phyloP scores from a whole-genome alignment of 2,113 vertebrate species.

The Alosa alosa region DNA sequence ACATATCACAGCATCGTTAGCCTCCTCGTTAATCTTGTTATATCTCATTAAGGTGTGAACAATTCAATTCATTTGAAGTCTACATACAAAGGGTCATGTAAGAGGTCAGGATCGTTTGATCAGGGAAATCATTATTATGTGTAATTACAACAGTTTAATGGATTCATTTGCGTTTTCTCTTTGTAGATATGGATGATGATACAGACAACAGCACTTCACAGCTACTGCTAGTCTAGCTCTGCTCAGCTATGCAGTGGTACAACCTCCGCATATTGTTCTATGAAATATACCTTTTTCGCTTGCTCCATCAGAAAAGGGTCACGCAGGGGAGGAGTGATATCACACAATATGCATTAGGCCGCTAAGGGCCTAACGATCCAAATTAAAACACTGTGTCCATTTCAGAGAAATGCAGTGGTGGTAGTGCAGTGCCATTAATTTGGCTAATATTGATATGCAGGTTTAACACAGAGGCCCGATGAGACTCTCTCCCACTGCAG shows the following conservation, averaged over 20 bases:
- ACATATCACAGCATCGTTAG: background rate
- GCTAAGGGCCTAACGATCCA: background rate
- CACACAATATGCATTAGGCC: conserved; percentile 2
- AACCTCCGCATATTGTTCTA: background rate
- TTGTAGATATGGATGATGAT: background rate
- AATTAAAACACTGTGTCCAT: background rate
- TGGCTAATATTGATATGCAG: background rate
- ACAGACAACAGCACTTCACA: background rate
- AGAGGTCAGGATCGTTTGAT: background rate
- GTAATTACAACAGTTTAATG: background rate
- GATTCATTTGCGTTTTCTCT: background rate
- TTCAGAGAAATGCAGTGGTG: background rate
- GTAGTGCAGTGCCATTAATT: background rate
- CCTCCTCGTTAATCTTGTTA: background rate
- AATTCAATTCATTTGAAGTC: background rate
- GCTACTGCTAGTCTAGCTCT: background rate
- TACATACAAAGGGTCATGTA: background rate
- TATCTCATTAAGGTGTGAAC: background rate
- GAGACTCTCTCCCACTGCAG: conserved; percentile 27
- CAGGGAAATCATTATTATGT: background rate
- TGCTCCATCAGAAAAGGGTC: background rate
- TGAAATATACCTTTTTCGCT: background rate
- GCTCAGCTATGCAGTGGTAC: background rate
- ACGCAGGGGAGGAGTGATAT: background rate
- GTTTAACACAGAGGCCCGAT: background rate